Base-by-base conservation (phyloP, 1,140 invertebrate species). In the Wasmannia auropunctata region DNA sequence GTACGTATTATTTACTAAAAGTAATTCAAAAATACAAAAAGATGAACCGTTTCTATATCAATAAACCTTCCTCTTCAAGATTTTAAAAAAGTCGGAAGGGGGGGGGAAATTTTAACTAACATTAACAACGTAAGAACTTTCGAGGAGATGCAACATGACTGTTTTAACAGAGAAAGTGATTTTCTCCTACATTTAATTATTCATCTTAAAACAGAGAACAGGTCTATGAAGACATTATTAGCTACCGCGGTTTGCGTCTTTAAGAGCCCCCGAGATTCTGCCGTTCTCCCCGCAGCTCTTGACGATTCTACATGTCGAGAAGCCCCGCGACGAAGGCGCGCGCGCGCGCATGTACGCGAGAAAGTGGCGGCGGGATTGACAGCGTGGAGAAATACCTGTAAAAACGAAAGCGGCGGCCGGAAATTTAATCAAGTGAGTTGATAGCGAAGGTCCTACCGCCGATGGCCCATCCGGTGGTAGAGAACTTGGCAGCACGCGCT, bases 401-500 rank as follows among this genome's bases (percentile, higher is more conserved):
- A 86, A 81, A 83, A 56, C 51, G 76, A 86, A 81, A 81, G 76
- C 65, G 77, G 31, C 62, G 77, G 34, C 49, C 85, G 85, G 85
- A 86, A 86, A 86, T 86, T 83, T 81, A 84, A 84, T 83, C 79
- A 72, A 62, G 40, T 3, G 54, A 70, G 54, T 83, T 74, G 79
- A 83, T 83, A 83, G 79, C 79, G 79, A 83, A 74, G 79, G 79
- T 83, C 79, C 79, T 62, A 83, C 65, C 77, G 77, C 63, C 77
- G 63, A 86, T 72, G 85, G 79, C 69, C 85, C 85, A 60, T 83
- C 77, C 79, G 79, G 65, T 62, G 60, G 67, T 83, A 86, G 77
- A 86, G 65, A 83, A 83, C 58, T 86, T 70, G 65, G 85, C 65
- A 69, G 77, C 77, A 83, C 85, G 79, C 85, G 85, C 85, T 83